These are phyloP conservation scores for Eristalis tenax DNA, from an alignment of 2,888 invertebrate species.

Conservation along the genomic window DNA sequence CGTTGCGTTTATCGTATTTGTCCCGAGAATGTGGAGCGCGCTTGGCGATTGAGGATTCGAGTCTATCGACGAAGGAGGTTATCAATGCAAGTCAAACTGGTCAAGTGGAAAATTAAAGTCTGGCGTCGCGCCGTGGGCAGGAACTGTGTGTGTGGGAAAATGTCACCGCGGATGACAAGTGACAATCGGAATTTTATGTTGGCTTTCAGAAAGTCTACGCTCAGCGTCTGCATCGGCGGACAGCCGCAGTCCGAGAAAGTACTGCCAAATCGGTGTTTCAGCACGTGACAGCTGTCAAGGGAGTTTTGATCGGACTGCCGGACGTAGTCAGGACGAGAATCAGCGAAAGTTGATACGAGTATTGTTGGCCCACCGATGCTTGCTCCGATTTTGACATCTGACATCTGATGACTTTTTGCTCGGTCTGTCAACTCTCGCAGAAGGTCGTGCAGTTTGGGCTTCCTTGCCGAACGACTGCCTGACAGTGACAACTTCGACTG, in stretches of 20 bases:
- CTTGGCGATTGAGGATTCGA: conserved; percentile 34
- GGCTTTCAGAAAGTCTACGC: background rate
- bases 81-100: conserved; percentile 15
- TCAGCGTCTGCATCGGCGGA: background rate
- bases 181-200: background rate
- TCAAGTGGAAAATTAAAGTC: conserved; percentile 38
- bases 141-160: background rate
- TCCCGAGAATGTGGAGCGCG: conserved; percentile 37
- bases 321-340: no score
- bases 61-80: conserved; percentile 49
- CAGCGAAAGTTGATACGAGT: background rate
- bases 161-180: background rate
- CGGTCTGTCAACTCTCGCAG: background rate
- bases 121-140: background rate
- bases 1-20: conserved; percentile 29
- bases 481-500: no score
- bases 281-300: background rate
- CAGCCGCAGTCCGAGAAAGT: background rate
- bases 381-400: background rate
- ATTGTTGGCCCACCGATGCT: background rate
- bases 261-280: background rate
- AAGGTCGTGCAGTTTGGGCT: background rate
- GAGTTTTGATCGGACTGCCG: background rate
- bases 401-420: background rate
- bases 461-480: no score